These are phyloP conservation scores for Hassar affinis DNA, from an alignment of 2,113 vertebrate genomes.

Conservation along the genomic window DNA sequence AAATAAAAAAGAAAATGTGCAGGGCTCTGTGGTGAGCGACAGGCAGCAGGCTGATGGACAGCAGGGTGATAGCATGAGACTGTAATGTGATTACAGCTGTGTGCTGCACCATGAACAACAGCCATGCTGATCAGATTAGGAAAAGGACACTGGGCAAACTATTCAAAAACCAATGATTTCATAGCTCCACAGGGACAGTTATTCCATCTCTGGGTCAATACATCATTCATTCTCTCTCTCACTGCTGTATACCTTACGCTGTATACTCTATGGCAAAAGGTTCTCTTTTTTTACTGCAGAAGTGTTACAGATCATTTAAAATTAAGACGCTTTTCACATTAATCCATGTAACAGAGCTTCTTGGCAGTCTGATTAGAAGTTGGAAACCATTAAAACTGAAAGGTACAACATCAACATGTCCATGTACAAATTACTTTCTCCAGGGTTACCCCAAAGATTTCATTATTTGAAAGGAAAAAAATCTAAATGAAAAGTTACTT, in stretches of 20 bases:
- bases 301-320: background rate
- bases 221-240: background rate
- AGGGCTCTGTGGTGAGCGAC: slow-evolving; percentile 2
- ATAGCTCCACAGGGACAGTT: slow-evolving; percentile 31
- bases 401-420: background rate
- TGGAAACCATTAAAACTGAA: background rate
- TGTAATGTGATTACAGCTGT: slow-evolving; percentile 54
- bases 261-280: background rate
- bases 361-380: background rate
- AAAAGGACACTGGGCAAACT: slow-evolving; percentile 46
- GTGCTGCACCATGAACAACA: slow-evolving; percentile 51
- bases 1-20: slow-evolving; percentile 4
- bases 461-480: background rate
- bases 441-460: background rate
- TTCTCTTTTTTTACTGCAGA: background rate
- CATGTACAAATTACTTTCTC: background rate
- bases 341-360: background rate
- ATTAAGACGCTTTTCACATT: background rate
- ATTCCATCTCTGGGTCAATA: slow-evolving; percentile 5
- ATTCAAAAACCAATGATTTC: slow-evolving; percentile 46
- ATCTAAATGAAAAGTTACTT: background rate
- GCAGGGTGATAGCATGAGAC: slow-evolving; percentile 36
- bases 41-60: slow-evolving; percentile 32
- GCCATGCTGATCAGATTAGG: slow-evolving; percentile 56
- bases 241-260: no score